phyloP scores from a whole-genome alignment of 2,113 vertebrate genomes.

The Lates calcarifer region DNA sequence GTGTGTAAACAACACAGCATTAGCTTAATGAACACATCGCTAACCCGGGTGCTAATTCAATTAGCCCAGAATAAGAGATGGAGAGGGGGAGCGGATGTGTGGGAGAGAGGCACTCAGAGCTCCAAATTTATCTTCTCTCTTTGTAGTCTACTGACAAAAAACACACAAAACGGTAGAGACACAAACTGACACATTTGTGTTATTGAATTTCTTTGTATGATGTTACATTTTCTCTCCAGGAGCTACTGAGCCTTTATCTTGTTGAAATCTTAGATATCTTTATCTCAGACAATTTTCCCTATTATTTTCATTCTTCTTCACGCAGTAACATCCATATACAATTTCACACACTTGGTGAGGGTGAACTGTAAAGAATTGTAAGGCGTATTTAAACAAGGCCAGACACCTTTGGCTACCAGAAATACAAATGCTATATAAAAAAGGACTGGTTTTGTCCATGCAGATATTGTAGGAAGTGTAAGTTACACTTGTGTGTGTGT shows the following conservation, averaged over 20 bases:
- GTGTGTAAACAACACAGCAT: conserved; percentile 74
- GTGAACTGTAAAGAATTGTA: neutral
- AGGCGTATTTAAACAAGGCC: neutral
- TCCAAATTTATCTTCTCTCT: conserved; percentile 59
- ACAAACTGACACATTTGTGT: neutral
- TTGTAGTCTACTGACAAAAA: conserved; percentile 35
- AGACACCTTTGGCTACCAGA: neutral
- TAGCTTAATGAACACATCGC: conserved; percentile 78
- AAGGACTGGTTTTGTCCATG: neutral
- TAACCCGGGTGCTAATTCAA: conserved; percentile 77
- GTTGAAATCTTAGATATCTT: neutral
- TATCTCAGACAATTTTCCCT: neutral
- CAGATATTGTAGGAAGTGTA: neutral
- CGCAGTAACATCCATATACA: neutral
- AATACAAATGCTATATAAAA: neutral
- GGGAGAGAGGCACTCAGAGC: conserved; percentile 44
- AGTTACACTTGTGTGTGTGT: conserved; percentile 1
- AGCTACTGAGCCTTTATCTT: neutral
- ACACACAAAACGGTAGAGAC: neutral
- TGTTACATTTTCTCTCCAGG: neutral
- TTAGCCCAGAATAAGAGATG: conserved; percentile 69
- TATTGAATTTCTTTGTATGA: neutral
- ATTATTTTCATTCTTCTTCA: neutral
- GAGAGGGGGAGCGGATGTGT: conserved; percentile 50
- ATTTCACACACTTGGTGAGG: neutral